Evolutionary conservation across 2,113 vertebrate genomes (phyloP), one percentile per base, ranked within the genome.

Genomic region (Toxotes jaculatrix): DNA sequence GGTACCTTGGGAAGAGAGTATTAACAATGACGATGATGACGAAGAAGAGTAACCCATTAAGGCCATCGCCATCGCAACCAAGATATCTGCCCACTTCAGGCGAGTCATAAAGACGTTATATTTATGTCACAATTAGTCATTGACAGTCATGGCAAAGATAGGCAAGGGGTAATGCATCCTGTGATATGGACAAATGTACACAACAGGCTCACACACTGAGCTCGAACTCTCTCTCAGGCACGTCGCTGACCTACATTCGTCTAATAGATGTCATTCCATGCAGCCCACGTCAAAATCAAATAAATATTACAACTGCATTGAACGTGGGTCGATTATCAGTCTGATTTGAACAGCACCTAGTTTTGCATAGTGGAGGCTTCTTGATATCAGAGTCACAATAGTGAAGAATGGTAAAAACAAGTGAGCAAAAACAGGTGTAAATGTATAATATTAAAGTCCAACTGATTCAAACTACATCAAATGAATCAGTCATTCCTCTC

Each of bases 161-260:
- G 32, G 36, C 7, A 32, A 49, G 19, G 43, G 11, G 7, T 1
- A n/a, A 59, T 8, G 14, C 14, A 23, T 11, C 1, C n/a, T 51
- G 51, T 31, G 27, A 51, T 45, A 36, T 55, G 19, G n/a, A 60
- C 10, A 7, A 32, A 31, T 55, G 47, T 45, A 31, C 27, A 71
- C 19, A 38, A 43, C 21, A 65, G 42, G 27, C 38, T 43, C 31
- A 63, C 42, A 47, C 66, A 32, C 62, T 45, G n/a, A 43, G 10
- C 45, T 55, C 60, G 12, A 62, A 64, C 2, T 2, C 31, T 72
- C 65, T 40, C n/a, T 21, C 7, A 4, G 47, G 53, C 59, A 62
- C 0, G 0, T 55, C 16, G 1, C 60, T 89, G 82, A 83, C 90
- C 85, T 85, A 82, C 12, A 84, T 89, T 75, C 2, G 1, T 45